Evolutionary conservation across 2,113 vertebrate genomes (phyloP), one percentile per base, ranked within the genome.

Genomic region (Salvelinus alpinus): DNA sequence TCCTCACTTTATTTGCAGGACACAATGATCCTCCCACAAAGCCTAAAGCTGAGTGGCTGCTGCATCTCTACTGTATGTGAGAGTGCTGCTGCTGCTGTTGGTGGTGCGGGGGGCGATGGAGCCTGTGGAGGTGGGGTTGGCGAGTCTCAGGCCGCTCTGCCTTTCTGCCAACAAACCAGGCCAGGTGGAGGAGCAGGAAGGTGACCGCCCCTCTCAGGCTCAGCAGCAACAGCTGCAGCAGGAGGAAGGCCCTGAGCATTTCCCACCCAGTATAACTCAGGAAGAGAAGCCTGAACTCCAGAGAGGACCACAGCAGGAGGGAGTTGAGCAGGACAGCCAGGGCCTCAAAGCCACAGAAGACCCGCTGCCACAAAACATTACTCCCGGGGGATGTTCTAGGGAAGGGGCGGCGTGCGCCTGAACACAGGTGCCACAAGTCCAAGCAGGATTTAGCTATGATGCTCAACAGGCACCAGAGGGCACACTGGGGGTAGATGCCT

Each of bases 401-500:
- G 51, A 80, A 72, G 1, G 78, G 73, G 25, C 78, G 74, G 25
- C 74, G 31, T 27, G 27, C 14, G 3, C 12, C 47, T 47, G 9
- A 16, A 47, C 73, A 71, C 29, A 75, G 64, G 3, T 60, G 60
- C 78, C 78, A 59, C 25, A 60, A 11, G 51, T 68, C 69, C 9
- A 72, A n/a, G n/a, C 34, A 64, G 25, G 64, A 76, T 29, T 69
- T 71, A 5, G 27, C 31, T 62, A 72, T n/a, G 4, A 47, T 14
- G 31, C 12, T 11, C 14, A 72, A 5, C 44, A 74, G 64, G 64
- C 69, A 75, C 74, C 69, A 80, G 51, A 76, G n/a, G 69, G 54
- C 51, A 7, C 60, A 25, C 47, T 72, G 69, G 7, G 78, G 74
- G 70, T 47, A 72, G 47, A 80, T 25, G 24, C 78, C 38, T 25